Evolutionary conservation across 2,888 invertebrate genomes (phyloP), one percentile per base, ranked within the genome.

Genomic region (Erebia aethiops): DNA sequence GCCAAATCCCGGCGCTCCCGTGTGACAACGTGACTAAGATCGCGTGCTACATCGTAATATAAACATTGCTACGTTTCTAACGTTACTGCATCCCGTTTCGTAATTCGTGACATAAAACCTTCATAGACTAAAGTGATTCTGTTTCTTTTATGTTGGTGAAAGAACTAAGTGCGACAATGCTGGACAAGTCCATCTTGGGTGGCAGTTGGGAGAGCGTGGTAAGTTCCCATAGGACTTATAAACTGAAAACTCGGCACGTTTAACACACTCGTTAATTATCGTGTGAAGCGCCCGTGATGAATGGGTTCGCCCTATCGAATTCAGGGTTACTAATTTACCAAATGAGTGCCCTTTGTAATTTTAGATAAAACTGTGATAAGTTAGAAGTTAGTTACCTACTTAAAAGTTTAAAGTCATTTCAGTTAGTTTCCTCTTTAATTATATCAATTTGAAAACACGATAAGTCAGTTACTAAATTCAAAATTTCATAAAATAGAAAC

Each of bases 171-270:
- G 80, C 75, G 18, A 87, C 82, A 57, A 93, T 92, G 92, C 87
- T 93, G 92, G 93, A 93, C 87, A 91, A 89, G 81, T 85, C 87
- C 65, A 84, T 89, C 74, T 74, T 92, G 76, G 92, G 93, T 74
- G 91, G 90, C 81, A 93, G 93, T 84, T 92, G 91, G 93, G 93
- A 93, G 81, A 93, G 92, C 80, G 91, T 93, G 87, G 92, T 93
- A 85, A 89, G 93, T 91, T 49, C 51, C 71, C 41, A 63, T 64
- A 46, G 49, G 9, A 43, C 46, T 51, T 7, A 62, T 35, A 67
- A 13, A 66, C 68, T 69, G 4, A 49, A 58, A 67, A 35, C 41
- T 41, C 41, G 49, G 35, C 57, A 66, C 54, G 49, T 57, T 52
- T 18, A 67, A 51, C 65, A 49, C 18, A 13, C 58, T 60, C 63